Base-by-base conservation (phyloP, 2,888 invertebrate genomes). In the Amphipoea lucens region DNA sequence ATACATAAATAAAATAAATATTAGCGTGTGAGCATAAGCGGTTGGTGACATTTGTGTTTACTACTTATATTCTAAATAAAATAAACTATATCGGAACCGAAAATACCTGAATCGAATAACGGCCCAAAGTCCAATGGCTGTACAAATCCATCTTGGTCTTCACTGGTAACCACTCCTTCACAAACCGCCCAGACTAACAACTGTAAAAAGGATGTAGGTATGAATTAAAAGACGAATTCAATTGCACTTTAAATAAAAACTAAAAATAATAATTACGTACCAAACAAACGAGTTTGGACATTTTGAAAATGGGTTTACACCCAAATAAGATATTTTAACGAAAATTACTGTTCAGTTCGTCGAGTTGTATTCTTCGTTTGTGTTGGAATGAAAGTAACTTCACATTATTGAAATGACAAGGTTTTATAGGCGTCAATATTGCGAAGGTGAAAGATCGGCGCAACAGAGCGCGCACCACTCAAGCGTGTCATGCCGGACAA, bases 371-470 rank as follows among this genome's bases (percentile, higher is more conserved):
- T 94, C 96, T 94, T 94, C 92, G 94, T 94, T 95, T 95, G 93
- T 89, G 94, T 93, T 92, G 94, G 93, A 94, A 96, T 96, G 96
- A 97, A 97, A 97, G 96, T 97, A 97, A 95, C 96, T 95, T 94
- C 91, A 95, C 92, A 95, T 93, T 94, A 95, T 96, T 94, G 95
- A 93, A 96, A 94, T 95, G 96, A 95, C 96, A 96, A 96, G 93
- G 96, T 96, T 97, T 96, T 97, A 97, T 97, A 97, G 96, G 95
- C 96, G 96, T 95, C 93, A 96, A 94, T 95, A 94, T 97, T 96
- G 97, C 96, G 97, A 95, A 96, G 97, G 96, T 95, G 96, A 96
- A 96, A 96, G 96, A 96, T 95, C 95, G 94, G 94, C 91, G 96
- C 96, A 96, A 96, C 95, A 91, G 94, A 94, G 94, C 94, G 95